Evolutionary conservation across 2,888 invertebrate genomes (phyloP).

Genomic region (Nyleta sp.): DNA sequence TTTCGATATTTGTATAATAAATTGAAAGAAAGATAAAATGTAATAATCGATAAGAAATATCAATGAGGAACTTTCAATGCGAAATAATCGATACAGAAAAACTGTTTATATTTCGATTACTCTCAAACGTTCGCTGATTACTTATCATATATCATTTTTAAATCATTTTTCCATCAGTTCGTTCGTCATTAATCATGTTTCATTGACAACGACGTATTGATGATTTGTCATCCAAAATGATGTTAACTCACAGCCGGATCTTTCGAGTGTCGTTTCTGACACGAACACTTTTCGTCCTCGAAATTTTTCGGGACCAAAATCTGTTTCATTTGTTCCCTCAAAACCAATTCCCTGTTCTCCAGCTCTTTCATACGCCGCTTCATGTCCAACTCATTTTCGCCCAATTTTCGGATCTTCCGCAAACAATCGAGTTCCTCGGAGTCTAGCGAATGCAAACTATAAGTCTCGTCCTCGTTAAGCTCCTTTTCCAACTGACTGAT

Average conservation of each 20-base stretch:
- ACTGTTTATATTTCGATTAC: no score
- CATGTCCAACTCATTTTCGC: conserved; percentile 72
- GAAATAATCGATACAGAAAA: no score
- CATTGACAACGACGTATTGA: no score
- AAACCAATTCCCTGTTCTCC: conserved; percentile 72
- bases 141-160: no score
- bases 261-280: conserved; percentile 24
- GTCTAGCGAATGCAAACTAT: conserved; percentile 74
- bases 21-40: no score
- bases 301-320: conserved; percentile 68
- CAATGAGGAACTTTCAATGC: no score
- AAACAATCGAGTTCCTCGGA: conserved; percentile 76
- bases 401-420: conserved; percentile 73
- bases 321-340: conserved; percentile 72
- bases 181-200: no score
- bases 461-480: conserved; percentile 50
- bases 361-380: conserved; percentile 75
- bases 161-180: no score
- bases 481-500: conserved; percentile 69
- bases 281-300: conserved; percentile 52
- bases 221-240: no score
- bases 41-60: no score
- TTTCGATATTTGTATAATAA: no score
- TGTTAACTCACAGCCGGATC: conserved; percentile 5
- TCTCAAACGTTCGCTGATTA: no score